Evolutionary conservation across 35 echinoderm and acorn worm genomes (phyloP).

Genomic region (Heliocidaris tuberculata): DNA sequence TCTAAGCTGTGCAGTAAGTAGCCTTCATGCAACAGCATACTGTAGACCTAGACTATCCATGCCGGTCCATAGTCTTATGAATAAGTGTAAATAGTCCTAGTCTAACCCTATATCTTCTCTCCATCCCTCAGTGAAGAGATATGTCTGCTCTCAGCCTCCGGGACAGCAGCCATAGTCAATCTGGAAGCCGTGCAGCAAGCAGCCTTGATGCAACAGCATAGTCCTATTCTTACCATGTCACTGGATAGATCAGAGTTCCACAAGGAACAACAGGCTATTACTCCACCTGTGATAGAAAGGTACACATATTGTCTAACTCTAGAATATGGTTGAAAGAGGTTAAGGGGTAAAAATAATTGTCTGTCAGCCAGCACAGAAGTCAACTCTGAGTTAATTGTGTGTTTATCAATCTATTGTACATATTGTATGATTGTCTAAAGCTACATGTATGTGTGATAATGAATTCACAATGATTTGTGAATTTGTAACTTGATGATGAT

Average conservation of each 20-base stretch:
- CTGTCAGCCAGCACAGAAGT: neutral
- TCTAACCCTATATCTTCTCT: neutral
- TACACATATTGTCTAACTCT: slow-evolving; percentile 6
- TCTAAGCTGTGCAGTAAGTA: no score
- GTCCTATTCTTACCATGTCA: slow-evolving; percentile 65
- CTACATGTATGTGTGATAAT: no score
- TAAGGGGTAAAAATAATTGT: no score
- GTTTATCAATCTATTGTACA: neutral
- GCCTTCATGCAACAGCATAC: neutral
- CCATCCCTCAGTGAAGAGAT: slow-evolving; percentile 80
- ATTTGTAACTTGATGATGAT: no score
- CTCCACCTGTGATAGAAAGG: slow-evolving; percentile 61
- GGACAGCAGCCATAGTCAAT: slow-evolving; percentile 90
- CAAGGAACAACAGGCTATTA: slow-evolving; percentile 68
- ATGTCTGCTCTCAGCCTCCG: slow-evolving; percentile 82
- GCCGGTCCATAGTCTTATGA: neutral
- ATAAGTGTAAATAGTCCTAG: neutral
- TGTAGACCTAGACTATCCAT: neutral
- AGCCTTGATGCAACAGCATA: slow-evolving; percentile 21
- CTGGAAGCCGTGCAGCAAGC: slow-evolving; percentile 50
- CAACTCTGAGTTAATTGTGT: neutral
- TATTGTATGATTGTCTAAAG: no score
- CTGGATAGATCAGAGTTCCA: slow-evolving; percentile 84
- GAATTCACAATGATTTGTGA: no score
- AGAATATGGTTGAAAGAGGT: no score